Conservation (phyloP, 2,113 vertebrate species). For the Rhea pennata region DNA sequence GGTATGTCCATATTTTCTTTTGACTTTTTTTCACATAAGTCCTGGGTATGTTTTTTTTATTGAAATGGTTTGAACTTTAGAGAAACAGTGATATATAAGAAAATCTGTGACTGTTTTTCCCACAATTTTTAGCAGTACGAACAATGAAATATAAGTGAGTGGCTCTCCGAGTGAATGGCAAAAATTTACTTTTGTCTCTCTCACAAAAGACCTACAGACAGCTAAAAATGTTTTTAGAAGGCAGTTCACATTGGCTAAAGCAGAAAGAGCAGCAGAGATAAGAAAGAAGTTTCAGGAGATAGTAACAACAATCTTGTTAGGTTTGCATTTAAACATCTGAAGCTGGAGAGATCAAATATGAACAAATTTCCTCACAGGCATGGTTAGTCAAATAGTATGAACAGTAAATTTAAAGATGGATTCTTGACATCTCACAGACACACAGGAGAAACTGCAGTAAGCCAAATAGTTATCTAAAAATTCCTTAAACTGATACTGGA, state of each 20-base stretch:
- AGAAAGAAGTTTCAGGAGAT: constrained; percentile 32
- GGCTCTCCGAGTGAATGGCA: background rate
- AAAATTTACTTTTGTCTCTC: background rate
- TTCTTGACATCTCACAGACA: background rate
- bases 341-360: background rate
- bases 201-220: constrained; percentile 15
- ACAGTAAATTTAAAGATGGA: background rate
- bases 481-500: background rate
- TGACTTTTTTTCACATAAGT: constrained; percentile 5
- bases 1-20: background rate
- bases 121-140: background rate
- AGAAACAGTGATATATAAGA: background rate
- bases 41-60: background rate
- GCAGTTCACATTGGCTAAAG: constrained; percentile 9
- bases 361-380: background rate
- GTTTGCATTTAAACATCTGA: constrained; percentile 35
- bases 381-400: background rate
- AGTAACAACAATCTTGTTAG: constrained; percentile 15
- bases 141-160: constrained; percentile 17
- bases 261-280: constrained; percentile 8
- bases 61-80: constrained; percentile 7
- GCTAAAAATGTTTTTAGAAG: background rate
- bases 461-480: background rate
- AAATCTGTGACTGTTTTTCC: constrained; percentile 15
- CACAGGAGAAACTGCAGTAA: background rate